Evolutionary conservation across 2,797 vertebrate genomes (phyloP), one percentile per base, ranked within the genome.

Genomic region (Harpagifer antarcticus): DNA sequence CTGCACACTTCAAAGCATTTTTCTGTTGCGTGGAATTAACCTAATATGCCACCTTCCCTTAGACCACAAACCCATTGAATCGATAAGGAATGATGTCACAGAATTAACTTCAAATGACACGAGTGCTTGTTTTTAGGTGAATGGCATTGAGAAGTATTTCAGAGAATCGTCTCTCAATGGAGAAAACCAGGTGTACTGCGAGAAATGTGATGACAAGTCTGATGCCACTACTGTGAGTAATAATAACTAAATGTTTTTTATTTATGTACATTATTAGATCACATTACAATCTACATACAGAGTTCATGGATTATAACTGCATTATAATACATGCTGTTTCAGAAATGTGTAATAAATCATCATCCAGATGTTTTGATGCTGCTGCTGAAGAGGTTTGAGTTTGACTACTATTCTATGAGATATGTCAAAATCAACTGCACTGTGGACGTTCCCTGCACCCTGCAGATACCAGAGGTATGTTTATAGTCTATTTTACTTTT

Each of bases 351-450:
- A 1, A 68, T 94, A 9, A 76, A 71, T 9, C 4, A 14, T 43
- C 82, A 85, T 60, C 94, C 95, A 58, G 81, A 91, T 7, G 87
- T 94, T 63, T 37, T 95, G 75, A 74, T 69, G 54, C 78, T 95
- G 58, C 89, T 93, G 64, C 79, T 94, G 49, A 95, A 95, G 90
- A 91, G 88, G 50, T 94, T 95, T 87, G 72, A 90, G 11, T 93
- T 94, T 76, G 76, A 90, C 77, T 90, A 86, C 58, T 0, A 0
- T 0, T 14, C 16, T 55, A 93, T 90, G 92, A 63, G 17, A 0
- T 89, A 87, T 5, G 50, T 90, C 50, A 95, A 95, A 88, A 91
- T 83, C 78, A 48, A 69, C 59, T 17, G 74, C 42, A 0, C 0
- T 3, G 84, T 94, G 61, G 44, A 69, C 7, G 74, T 95, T 52